Percentiles rank a stretch among this genome's conserved stretches.
These are phyloP conservation scores for Steinernema scapterisci DNA, from an alignment of 2,888 invertebrate genomes.

Conservation along the genomic window DNA sequence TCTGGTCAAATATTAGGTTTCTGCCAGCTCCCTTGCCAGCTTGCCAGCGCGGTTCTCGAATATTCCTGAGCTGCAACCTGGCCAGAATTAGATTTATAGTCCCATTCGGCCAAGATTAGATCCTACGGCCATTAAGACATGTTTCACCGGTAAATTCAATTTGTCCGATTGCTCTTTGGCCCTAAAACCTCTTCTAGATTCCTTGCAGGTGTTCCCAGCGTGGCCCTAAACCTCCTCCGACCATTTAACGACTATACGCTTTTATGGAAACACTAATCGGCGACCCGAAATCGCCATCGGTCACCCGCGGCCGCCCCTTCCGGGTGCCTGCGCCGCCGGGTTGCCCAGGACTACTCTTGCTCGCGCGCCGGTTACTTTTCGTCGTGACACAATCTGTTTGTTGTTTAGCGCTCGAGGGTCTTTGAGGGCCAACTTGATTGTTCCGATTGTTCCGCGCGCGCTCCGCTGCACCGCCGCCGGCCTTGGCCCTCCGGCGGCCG, in stretches of 20 bases:
- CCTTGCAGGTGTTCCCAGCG: too few relatives aligned
- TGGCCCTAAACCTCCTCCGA: not conserved
- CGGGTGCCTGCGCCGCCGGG: conserved; percentile 24
- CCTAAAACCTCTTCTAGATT: too few relatives aligned
- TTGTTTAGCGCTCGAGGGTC: conserved; percentile 5
- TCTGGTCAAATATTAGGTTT: too few relatives aligned
- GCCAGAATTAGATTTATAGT: too few relatives aligned
- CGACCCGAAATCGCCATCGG: not conserved
- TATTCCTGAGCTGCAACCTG: too few relatives aligned
- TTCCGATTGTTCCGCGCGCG: not conserved
- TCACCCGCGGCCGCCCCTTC: not conserved
- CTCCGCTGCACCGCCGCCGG: not conserved
- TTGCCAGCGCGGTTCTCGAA: too few relatives aligned
- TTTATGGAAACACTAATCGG: not conserved
- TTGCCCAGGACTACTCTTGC: conserved; percentile 3
- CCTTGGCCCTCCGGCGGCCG: not conserved
- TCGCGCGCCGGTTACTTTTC: not conserved
- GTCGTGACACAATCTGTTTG: conserved; percentile 13
- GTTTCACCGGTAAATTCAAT: too few relatives aligned
- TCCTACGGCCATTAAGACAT: too few relatives aligned
- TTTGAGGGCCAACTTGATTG: conserved; percentile 23
- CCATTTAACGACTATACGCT: not conserved
- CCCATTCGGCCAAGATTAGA: too few relatives aligned
- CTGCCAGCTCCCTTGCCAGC: too few relatives aligned
- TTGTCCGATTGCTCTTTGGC: too few relatives aligned